Evolutionary conservation across 2,888 invertebrate genomes (phyloP), one percentile per base, ranked within the genome.

Genomic region (Nebria brevicollis): DNA sequence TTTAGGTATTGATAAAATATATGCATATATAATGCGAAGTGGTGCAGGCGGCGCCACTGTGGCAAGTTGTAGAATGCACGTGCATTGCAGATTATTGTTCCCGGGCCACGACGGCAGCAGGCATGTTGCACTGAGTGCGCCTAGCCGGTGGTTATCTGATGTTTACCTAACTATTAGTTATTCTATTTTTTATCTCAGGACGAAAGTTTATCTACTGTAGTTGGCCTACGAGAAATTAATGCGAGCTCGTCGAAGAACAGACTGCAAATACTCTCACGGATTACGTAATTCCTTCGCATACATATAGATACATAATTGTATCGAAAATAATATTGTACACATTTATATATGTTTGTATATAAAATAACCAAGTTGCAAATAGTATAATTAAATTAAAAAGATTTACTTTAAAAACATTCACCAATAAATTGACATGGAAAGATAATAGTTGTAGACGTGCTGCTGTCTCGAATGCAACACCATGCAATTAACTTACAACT

Each of bases 331-430:
- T 8, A 54, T 34, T 34, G 34, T 34, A 34, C 5, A 34, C 1
- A 34, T 34, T 34, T 34, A 34, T 34, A 34, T 34, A 34, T 34
- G 34, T 34, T 54, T 54, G 54, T 54, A 54, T 8, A 43, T 43
- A 43, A 43, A 43, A 43, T 43, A 43, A 43, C 43, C 43, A 10
- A 0, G 43, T 43, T 10, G 20, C 20, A 20, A 20, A 20, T 20
- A 20, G 20, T 43, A 75, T 80, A 80, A 80, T 80, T 80, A 80
- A 80, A 80, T 80, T 80, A 80, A 80, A 80, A 72, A 75, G 80
- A 70, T 80, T 80, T 80, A 70, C 11, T 54, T 75, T 80, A 70
- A 72, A 80, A 80, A 80, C 79, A 74, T 66, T 75, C 54, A 8
- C 74, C 79, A 79, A 79, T 79, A 79, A 79, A 79, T 79, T 79